Base-by-base conservation (phyloP, 2,113 vertebrate genomes). In the Hipposideros armiger region DNA sequence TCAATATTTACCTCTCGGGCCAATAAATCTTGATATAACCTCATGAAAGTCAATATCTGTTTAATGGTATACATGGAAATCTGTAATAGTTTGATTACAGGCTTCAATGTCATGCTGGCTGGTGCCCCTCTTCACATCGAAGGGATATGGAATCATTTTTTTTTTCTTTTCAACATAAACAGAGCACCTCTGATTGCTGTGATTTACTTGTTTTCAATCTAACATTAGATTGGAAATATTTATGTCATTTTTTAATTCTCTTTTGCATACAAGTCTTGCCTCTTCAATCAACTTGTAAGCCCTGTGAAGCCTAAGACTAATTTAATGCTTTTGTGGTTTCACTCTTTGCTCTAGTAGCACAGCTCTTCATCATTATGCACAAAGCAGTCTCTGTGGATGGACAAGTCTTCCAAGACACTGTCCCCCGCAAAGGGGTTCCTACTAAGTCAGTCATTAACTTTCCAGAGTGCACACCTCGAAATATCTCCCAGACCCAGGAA, bases 11-110 rank as follows among this genome's bases (percentile, higher is more conserved):
- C 97, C 95, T 98, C 98, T 97, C 81, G 42, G 91, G 80, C 97
- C 98, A 98, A 98, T 98, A 98, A 98, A 98, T 99, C 98, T 98
- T 98, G 97, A 94, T 98, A 98, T 98, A 98, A 98, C 97, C 97
- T 98, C 98, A 98, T 98, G 98, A 98, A 98, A 99, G 98, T 98
- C 98, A 98, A 97, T 98, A 98, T 98, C 98, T 98, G 97, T 98
- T 98, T 98, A 98, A 98, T 98, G 97, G 97, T 69, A 82, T 92
- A 96, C 95, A 90, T 97, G 97, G 91, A 98, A 97, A 96, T 97
- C 86, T 93, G 82, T 97, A 97, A 97, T 96, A 96, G 96, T 95
- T 97, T 97, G 96, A 97, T 97, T 95, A 96, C 89, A 97, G 95
- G n/a, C 93, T 93, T 96, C 94, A 96, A 58, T 95, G 95, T 96